A percentile compares a stretch with the other conserved stretches of the same genome.
phyloP scores from a whole-genome alignment of 2,113 vertebrate genomes.

The Microcebus tavaratra region DNA sequence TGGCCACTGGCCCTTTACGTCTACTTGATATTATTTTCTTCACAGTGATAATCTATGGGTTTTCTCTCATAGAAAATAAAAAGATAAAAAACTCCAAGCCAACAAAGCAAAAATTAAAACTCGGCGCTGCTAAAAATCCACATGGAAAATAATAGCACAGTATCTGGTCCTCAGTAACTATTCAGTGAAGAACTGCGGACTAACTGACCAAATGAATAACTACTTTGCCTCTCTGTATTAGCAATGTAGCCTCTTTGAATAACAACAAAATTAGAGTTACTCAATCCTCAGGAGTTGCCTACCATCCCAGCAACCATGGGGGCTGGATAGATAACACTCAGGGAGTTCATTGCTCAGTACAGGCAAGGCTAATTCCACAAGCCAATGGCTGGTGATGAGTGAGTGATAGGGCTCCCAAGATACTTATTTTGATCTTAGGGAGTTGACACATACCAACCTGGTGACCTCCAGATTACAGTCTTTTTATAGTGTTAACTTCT shows the following conservation, averaged over 20 bases:
- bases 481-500: neutral
- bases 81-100: too few relatives aligned
- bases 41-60: neutral
- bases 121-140: too few relatives aligned
- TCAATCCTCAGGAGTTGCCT: neutral
- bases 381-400: neutral
- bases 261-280: neutral
- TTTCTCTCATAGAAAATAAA: neutral
- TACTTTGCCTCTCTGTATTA: neutral
- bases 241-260: neutral
- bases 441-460: slow-evolving; percentile 10
- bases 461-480: neutral
- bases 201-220: neutral
- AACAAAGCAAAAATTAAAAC: too few relatives aligned
- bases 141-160: neutral
- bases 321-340: neutral
- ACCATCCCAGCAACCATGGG: neutral
- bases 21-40: neutral
- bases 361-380: neutral
- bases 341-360: neutral
- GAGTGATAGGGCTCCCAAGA: neutral
- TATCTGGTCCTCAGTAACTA: neutral
- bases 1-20: neutral
- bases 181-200: neutral
- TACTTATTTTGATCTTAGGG: neutral